These are phyloP conservation scores for Parthenolecanium corni DNA, from an alignment of 2,888 invertebrate genomes.

Conservation along the genomic window DNA sequence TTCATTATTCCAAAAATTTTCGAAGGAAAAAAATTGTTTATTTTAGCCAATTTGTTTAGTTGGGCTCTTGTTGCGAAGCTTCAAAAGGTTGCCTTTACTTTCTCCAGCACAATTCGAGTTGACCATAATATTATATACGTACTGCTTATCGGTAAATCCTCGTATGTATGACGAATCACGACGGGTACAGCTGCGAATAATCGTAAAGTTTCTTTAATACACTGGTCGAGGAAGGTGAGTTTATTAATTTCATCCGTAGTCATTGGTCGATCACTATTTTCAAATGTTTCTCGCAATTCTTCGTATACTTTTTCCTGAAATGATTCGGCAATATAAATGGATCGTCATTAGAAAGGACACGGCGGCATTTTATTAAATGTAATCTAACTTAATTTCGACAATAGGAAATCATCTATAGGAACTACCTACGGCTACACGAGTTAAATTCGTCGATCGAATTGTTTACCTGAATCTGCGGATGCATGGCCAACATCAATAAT, in stretches of 20 bases:
- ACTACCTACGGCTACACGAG: too few species aligned
- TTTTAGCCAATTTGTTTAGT: too few species aligned
- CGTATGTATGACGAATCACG: slow-evolving; percentile 31
- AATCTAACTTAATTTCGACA: too few species aligned
- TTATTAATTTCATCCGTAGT: slow-evolving; percentile 39
- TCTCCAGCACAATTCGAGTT: too few species aligned
- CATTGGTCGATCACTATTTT: slow-evolving; percentile 37
- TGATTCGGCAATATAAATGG: too few species aligned
- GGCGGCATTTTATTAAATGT: too few species aligned
- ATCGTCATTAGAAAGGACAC: not conserved
- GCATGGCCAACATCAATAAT: slow-evolving; percentile 35
- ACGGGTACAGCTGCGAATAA: slow-evolving; percentile 30
- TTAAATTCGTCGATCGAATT: not conserved
- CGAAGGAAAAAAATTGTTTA: too few species aligned
- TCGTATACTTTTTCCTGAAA: slow-evolving; percentile 32
- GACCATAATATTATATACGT: too few species aligned
- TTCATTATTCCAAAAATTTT: too few species aligned
- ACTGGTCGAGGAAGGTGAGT: slow-evolving; percentile 31
- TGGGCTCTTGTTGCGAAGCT: too few species aligned
- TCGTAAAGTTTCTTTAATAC: slow-evolving; percentile 32
- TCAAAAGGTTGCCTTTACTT: too few species aligned
- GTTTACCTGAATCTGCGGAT: slow-evolving; percentile 36
- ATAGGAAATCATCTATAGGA: not conserved
- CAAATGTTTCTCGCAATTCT: slow-evolving; percentile 31
- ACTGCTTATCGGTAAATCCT: slow-evolving; percentile 32